Percentiles rank a stretch among this genome's conserved stretches.
Conservation (phyloP, 2,888 invertebrate genomes). For the Augochlorella aurata region DNA sequence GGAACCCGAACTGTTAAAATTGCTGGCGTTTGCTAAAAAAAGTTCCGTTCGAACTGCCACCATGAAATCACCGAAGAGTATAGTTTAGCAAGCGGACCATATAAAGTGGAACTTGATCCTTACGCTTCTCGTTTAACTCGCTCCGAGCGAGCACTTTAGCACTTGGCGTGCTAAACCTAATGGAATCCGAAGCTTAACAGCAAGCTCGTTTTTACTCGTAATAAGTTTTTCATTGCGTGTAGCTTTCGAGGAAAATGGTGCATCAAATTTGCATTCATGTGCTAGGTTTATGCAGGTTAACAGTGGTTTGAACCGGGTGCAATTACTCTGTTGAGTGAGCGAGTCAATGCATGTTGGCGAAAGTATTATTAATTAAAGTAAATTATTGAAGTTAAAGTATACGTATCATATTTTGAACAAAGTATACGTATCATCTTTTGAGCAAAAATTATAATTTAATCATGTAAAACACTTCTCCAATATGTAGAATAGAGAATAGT, state of each 20-base stretch:
- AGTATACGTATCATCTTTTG: too few species aligned
- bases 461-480: too few species aligned
- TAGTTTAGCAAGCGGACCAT: not conserved
- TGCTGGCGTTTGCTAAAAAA: not conserved
- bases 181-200: not conserved
- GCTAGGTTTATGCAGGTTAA: not conserved
- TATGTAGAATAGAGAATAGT: too few species aligned
- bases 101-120: not conserved
- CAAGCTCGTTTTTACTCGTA: not conserved
- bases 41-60: not conserved
- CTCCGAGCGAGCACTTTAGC: not conserved
- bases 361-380: too few species aligned
- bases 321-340: too few species aligned
- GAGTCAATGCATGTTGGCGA: too few species aligned
- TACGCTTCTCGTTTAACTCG: not conserved
- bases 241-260: not conserved
- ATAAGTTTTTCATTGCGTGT: not conserved
- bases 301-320: too few species aligned
- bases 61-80: not conserved
- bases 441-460: too few species aligned
- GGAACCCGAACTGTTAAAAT: slow-evolving; percentile 42
- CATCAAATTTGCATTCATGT: not conserved
- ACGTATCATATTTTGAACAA: too few species aligned
- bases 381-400: too few species aligned
- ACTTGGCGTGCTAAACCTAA: not conserved